A percentile compares a stretch with the other conserved stretches of the same genome.
These are phyloP conservation scores for Zonitis immaculata DNA, from an alignment of 2,888 invertebrate species.

Conservation along the genomic window DNA sequence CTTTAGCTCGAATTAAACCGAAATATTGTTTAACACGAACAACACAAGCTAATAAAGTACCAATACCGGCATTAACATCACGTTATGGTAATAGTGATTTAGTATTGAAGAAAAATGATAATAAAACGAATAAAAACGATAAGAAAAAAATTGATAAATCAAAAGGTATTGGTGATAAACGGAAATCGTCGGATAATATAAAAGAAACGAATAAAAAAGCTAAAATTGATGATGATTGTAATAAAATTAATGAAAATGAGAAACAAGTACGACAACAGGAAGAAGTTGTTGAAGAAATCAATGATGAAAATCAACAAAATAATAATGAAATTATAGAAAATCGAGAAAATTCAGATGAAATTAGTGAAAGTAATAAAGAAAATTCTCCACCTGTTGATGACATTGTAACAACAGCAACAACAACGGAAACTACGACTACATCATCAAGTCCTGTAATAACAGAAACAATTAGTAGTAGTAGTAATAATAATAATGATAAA, in stretches of 20 bases:
- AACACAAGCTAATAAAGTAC: constrained; percentile 47
- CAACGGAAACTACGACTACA: neutral
- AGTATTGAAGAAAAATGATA: constrained; percentile 16
- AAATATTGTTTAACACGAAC: constrained; percentile 41
- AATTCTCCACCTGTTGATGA: neutral
- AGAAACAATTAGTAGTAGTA: neutral
- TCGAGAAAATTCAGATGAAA: neutral
- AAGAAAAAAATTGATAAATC: constrained; percentile 12
- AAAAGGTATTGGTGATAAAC: constrained; percentile 11
- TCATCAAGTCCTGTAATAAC: neutral
- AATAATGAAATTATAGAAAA: neutral
- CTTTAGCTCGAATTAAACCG: constrained; percentile 18
- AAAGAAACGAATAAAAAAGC: constrained; percentile 12
- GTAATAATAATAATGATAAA: neutral
- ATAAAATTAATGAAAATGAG: constrained; percentile 3
- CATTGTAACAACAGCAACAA: neutral
- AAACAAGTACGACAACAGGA: neutral
- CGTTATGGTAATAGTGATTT: constrained; percentile 30
- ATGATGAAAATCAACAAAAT: neutral
- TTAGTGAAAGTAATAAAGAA: neutral
- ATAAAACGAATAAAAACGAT: constrained; percentile 12
- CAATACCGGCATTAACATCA: constrained; percentile 45
- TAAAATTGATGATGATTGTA: constrained; percentile 9
- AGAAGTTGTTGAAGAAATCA: neutral
- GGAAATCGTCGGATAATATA: constrained; percentile 1